Evolutionary conservation across 30 jellyfish, hydroid and myxozoan species (phyloP).

Genomic region (Aurelia sp.): DNA sequence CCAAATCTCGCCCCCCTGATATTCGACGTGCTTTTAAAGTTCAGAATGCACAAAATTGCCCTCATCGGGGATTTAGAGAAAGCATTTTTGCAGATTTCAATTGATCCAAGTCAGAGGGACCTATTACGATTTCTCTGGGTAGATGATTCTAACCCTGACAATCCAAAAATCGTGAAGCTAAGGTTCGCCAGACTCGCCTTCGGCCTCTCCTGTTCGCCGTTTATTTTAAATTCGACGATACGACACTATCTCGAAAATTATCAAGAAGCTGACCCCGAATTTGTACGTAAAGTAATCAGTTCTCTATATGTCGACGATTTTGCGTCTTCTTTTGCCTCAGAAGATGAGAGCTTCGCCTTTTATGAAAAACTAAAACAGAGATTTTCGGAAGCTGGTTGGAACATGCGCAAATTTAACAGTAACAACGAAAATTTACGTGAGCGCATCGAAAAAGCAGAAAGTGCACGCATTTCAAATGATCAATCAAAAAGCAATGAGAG

Average conservation of each 20-base stretch:
- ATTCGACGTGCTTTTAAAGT: conserved; percentile 26
- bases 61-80: conserved; percentile 45
- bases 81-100: conserved; percentile 37
- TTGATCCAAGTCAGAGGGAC: conserved; percentile 14
- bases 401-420: conserved; percentile 52
- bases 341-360: conserved; percentile 8
- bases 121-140: conserved; percentile 39
- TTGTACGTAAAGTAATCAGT: conserved; percentile 14
- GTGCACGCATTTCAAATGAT: no score
- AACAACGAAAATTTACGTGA: conserved; percentile 3
- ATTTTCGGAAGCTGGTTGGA: conserved; percentile 25
- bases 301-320: conserved; percentile 39
- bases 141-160: conserved; percentile 10
- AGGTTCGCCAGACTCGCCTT: conserved; percentile 42
- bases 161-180: neutral
- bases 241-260: conserved; percentile 27
- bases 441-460: conserved; percentile 3
- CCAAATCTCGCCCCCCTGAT: conserved; percentile 36
- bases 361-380: conserved; percentile 16
- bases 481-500: no score
- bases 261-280: conserved; percentile 15
- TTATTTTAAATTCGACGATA: conserved; percentile 28
- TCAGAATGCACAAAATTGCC: conserved; percentile 30
- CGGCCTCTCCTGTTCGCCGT: conserved; percentile 59
- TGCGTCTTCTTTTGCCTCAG: neutral